Base-by-base conservation (phyloP, 2,113 vertebrate species). In the Octodon degus region DNA sequence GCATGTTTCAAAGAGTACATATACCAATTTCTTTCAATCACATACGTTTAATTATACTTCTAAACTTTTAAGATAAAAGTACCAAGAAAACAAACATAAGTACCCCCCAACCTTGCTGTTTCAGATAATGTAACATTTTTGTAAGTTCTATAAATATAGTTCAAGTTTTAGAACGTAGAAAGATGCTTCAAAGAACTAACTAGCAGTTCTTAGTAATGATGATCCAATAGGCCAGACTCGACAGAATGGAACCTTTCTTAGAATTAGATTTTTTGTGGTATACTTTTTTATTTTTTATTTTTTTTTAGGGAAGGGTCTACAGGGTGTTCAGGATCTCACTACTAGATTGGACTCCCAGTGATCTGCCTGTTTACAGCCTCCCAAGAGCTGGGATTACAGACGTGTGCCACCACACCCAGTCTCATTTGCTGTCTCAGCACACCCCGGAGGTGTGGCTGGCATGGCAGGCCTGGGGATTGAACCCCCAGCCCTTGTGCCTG, bases 41-140 rank as follows among this genome's bases (percentile, higher is more conserved):
- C 91, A 98, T 98, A 98, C 67, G 79, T 98, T 98, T 98, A 98
- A 98, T 98, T 95, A 97, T 96, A 98, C 94, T 98, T 97, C 97
- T 96, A 97, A 98, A 97, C 92, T 96, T 95, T 79, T 95, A 47
- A 94, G 92, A 96, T 22, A 95, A 97, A 96, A 40, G 82, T 89
- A 91, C 8, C 24, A 98, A 93, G 80, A 93, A 98, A 96, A 97
- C 82, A 97, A 96, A 93, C 58, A 6, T 95, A 92, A 92, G 65
- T 93, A 98, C 65, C 79, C 47, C 83, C 96, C 79, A 97, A 94
- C 97, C 96, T 97, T 96, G 62, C 80, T 98, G 97, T 40, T 98
- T 76, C 82, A 95, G 92, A 97, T 90, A 98, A 91, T 68, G 93
- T 83, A 88, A 13, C 97, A 87, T 89, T 92, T 17, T 90, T 30